These are phyloP conservation scores for Hyaena hyaena DNA, from an alignment of 2,113 vertebrate genomes.

Conservation along the genomic window DNA sequence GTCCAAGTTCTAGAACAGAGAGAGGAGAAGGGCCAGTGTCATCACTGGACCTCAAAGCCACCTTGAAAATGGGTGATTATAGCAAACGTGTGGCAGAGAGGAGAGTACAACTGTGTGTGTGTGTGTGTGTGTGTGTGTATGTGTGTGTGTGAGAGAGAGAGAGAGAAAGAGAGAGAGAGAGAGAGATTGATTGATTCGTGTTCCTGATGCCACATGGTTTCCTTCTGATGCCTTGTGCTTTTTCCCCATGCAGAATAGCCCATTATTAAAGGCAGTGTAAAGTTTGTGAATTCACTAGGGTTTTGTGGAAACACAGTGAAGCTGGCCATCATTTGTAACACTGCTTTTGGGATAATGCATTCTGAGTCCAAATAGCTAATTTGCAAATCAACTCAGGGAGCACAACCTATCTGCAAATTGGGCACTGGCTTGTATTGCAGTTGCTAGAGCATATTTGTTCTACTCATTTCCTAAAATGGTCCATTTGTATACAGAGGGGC, in stretches of 20 bases:
- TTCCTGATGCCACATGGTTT: not conserved
- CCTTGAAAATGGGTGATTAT: constrained; percentile 1
- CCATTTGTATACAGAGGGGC: constrained; percentile 1
- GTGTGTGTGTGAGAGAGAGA: not conserved
- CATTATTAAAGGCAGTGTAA: constrained; percentile 23
- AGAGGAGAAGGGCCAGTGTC: not conserved
- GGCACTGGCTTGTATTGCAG: not conserved
- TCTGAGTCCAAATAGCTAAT: constrained; percentile 42
- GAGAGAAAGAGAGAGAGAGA: not conserved
- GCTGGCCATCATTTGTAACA: constrained; percentile 6
- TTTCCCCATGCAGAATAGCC: constrained; percentile 10
- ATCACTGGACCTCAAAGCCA: not conserved
- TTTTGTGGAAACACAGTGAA: not conserved
- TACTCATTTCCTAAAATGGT: constrained; percentile 52
- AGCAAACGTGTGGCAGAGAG: not conserved
- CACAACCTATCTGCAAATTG: constrained; percentile 45
- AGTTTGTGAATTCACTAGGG: constrained; percentile 1
- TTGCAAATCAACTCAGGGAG: constrained; percentile 46
- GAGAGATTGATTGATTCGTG: not conserved
- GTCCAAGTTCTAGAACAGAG: not conserved
- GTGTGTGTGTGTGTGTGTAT: no score
- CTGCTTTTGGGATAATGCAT: constrained; percentile 42
- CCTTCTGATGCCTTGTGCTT: not conserved
- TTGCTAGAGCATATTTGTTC: constrained; percentile 42
- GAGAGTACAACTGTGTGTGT: not conserved